Evolutionary conservation across 2,113 vertebrate species (phyloP).

Genomic region (Odobenus rosmarus): DNA sequence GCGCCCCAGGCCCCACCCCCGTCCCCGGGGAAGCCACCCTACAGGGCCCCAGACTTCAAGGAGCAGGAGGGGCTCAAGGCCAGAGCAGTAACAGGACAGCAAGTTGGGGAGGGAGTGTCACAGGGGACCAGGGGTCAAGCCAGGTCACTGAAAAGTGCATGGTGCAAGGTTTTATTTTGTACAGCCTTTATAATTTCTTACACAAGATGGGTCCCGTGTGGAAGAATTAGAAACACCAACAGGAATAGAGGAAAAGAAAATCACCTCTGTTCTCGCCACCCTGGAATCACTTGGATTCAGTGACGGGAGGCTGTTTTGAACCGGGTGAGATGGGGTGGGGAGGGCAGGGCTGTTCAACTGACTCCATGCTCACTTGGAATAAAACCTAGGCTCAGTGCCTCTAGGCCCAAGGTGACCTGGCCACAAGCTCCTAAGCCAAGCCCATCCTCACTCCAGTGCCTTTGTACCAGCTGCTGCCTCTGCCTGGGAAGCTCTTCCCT

Average conservation of each 20-base stretch:
- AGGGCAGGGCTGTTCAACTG: background rate
- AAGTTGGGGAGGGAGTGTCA: rapidly evolving
- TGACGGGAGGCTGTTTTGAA: background rate
- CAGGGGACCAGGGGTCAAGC: too few species aligned
- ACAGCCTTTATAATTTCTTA: background rate
- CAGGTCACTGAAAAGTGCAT: background rate
- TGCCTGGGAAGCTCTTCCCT: background rate
- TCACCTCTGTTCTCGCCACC: background rate
- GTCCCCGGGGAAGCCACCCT: background rate
- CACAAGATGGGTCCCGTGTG: background rate
- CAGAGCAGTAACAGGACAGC: background rate
- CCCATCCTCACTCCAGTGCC: background rate
- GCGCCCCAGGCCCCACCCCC: background rate
- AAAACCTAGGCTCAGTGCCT: background rate
- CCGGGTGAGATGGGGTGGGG: background rate
- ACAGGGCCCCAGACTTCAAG: background rate
- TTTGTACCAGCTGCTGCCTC: background rate
- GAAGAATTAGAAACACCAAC: background rate
- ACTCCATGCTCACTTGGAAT: background rate
- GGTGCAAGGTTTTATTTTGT: background rate
- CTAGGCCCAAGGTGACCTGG: background rate
- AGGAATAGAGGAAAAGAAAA: background rate
- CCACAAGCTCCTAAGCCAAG: background rate
- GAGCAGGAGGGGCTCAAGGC: background rate
- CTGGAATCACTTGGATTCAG: background rate